Base-by-base conservation (phyloP, 2,113 vertebrate genomes). In the Petrocephalus microphthalmus region DNA sequence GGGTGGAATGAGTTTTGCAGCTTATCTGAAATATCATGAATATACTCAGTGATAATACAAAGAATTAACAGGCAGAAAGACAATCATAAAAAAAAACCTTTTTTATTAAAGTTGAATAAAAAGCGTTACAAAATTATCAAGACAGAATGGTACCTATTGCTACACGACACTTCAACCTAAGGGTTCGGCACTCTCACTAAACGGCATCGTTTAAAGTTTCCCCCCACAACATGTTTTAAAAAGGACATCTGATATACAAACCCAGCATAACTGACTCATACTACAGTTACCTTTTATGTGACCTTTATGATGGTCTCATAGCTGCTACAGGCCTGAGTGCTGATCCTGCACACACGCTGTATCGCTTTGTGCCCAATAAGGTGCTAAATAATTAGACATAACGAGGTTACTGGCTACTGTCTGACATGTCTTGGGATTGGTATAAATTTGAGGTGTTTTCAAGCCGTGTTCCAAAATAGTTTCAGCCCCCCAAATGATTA, bases 41-140 rank as follows among this genome's bases (percentile, higher is more conserved):
- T 7, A 67, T 2, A 54, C 53, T 13, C 1, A 15, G 53, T 54
- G 1, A n/a, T 25, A 10, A 5, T 71, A 5, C 67, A 17, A 1
- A 74, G 67, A 74, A 74, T 74, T 74, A 74, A 78, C 33, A 42
- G 5, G 29, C 67, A 37, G 29, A 19, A 74, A 42, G 17, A 37
- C 29, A 42, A 7, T 33, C 5, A 47, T 7, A 81, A 22, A 22
- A n/a, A 85, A 85, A 25, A 29, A 54, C 56, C 3, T 42, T 42
- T 42, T 82, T 89, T 83, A 86, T 53, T 87, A 83, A 89, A 60
- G 86, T 88, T 56, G 60, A 47, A 56, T 90, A 87, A 90, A 86
- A 84, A 89, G 88, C 67, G 87, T 91, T 88, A 89, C 86, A 89
- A 91, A 91, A 91, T 90, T 90, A 89, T 88, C 88, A 89, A 91